Conservation (phyloP, 2,797 vertebrate genomes). For the Bradypodion ventrale region DNA sequence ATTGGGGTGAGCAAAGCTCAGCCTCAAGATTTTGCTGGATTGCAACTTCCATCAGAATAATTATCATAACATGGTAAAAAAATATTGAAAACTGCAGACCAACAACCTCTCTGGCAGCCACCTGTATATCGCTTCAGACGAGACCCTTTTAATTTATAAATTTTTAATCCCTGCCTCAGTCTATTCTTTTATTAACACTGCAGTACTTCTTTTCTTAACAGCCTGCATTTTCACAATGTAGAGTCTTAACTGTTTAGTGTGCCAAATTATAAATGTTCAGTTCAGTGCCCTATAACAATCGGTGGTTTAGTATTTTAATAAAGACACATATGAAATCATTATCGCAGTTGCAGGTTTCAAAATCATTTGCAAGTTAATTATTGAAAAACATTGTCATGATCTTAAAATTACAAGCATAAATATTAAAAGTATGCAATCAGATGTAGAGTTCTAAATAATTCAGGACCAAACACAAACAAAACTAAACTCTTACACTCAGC, state of each 20-base stretch:
- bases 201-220: not conserved
- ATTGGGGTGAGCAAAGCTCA: no score
- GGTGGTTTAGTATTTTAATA: not conserved
- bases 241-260: not conserved
- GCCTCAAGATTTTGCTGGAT: no score
- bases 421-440: not conserved
- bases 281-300: not conserved
- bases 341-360: not conserved
- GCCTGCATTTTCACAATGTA: not conserved
- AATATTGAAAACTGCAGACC: no score
- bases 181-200: no score
- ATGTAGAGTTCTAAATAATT: not conserved
- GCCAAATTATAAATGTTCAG: constrained; percentile 11
- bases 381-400: constrained; percentile 2
- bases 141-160: no score
- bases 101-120: no score
- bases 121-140: no score
- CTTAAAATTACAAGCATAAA: not conserved
- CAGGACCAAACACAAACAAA: not conserved
- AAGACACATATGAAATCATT: not conserved
- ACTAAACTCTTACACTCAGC: not conserved
- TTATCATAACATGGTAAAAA: no score
- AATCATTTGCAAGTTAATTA: constrained; percentile 31
- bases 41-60: no score
- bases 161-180: no score